Percentiles rank a stretch among this genome's conserved stretches.
Conservation (phyloP, 2,797 vertebrate genomes). For the Rhabdomys pumilio region DNA sequence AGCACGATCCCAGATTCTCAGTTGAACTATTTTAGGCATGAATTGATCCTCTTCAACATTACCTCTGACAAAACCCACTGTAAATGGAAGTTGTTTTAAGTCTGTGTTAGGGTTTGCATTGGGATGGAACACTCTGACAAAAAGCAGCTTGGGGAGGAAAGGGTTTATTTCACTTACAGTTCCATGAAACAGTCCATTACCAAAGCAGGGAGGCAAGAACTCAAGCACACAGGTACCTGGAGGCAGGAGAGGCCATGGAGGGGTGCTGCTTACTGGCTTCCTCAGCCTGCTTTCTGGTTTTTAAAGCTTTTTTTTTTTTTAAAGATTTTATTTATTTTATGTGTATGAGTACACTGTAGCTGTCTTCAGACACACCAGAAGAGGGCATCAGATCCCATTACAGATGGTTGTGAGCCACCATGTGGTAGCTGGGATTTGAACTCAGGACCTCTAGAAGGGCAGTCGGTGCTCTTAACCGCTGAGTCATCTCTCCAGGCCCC, state of each 20-base stretch:
- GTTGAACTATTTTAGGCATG: background rate
- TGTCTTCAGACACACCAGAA: too few relatives aligned
- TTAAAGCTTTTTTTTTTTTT: background rate
- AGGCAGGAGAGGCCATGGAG: background rate
- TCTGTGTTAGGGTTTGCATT: background rate
- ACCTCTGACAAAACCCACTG: conserved; percentile 40
- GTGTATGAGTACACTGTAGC: too few relatives aligned
- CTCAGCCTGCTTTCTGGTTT: background rate
- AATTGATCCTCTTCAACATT: conserved; percentile 36
- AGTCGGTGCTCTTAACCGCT: too few relatives aligned
- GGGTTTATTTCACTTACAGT: background rate
- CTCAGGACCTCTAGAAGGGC: too few relatives aligned
- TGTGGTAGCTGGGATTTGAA: too few relatives aligned
- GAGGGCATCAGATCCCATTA: too few relatives aligned
- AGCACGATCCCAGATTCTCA: conserved; percentile 50
- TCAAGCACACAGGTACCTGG: background rate
- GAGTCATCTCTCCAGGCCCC: too few relatives aligned
- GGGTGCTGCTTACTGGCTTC: background rate
- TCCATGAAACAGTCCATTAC: background rate
- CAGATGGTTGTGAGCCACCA: too few relatives aligned
- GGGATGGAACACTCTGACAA: background rate
- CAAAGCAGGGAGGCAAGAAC: background rate
- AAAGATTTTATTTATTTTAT: too few relatives aligned
- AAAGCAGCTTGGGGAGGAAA: background rate
- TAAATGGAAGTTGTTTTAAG: conserved; percentile 25